phyloP scores from a whole-genome alignment of 2,113 vertebrate species.

The Haplochromis vanheusdeni region DNA sequence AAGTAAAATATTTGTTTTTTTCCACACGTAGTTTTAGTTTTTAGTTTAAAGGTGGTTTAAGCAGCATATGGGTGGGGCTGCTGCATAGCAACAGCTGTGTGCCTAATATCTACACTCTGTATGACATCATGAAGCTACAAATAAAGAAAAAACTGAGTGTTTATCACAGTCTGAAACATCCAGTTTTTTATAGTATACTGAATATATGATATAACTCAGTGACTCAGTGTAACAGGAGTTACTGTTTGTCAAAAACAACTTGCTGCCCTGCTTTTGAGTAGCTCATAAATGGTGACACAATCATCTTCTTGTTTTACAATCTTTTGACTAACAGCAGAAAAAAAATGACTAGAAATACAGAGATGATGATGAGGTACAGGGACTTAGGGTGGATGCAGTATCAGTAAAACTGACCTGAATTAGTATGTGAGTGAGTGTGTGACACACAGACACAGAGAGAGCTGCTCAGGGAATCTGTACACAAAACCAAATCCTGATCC shows the following conservation, averaged over 20 bases:
- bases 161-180: neutral
- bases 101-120: neutral
- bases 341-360: neutral
- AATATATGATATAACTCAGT: neutral
- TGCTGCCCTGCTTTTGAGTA: rapidly evolving
- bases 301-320: neutral
- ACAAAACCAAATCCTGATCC: neutral
- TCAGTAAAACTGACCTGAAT: neutral
- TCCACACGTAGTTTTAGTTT: neutral
- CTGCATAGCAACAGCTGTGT: neutral
- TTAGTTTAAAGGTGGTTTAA: neutral
- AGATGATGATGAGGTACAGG: neutral
- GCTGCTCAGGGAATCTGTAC: neutral
- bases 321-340: neutral
- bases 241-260: neutral
- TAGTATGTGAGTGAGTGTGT: neutral
- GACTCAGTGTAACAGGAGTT: neutral
- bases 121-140: neutral
- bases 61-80: neutral
- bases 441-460: neutral
- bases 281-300: neutral
- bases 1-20: neutral
- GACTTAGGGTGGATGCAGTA: neutral
- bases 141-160: neutral
- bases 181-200: neutral